Percentiles rank a stretch among this genome's conserved stretches.
These are phyloP conservation scores for Drosophila lutescens DNA, from an alignment of 2,888 invertebrate species.

Conservation along the genomic window DNA sequence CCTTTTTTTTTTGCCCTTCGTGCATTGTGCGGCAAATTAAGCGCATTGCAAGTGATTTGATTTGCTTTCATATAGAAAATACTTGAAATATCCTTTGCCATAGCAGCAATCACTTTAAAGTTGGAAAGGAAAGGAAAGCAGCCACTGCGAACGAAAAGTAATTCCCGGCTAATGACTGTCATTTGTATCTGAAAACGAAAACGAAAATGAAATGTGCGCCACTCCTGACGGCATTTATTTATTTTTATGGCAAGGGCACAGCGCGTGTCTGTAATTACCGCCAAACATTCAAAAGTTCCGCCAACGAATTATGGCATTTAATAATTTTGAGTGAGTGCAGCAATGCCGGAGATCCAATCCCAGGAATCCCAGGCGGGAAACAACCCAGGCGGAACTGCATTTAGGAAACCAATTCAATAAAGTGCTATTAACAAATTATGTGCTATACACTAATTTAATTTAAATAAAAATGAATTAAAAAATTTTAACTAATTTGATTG, in stretches of 20 bases:
- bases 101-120: slow-evolving; percentile 63
- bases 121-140: slow-evolving; percentile 21
- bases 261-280: slow-evolving; percentile 62
- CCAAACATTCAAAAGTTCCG: slow-evolving; percentile 51
- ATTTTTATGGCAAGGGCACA: slow-evolving; percentile 61
- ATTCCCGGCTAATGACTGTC: slow-evolving; percentile 70
- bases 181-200: slow-evolving; percentile 55
- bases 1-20: slow-evolving; percentile 34
- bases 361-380: neutral
- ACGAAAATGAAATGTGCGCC: slow-evolving; percentile 57
- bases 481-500: too few relatives aligned
- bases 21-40: slow-evolving; percentile 71
- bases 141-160: slow-evolving; percentile 54
- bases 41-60: slow-evolving; percentile 71
- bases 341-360: slow-evolving; percentile 1
- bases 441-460: neutral
- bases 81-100: slow-evolving; percentile 59
- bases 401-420: neutral
- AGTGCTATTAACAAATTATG: neutral
- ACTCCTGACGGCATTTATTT: slow-evolving; percentile 60
- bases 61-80: slow-evolving; percentile 55
- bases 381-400: slow-evolving; percentile 8
- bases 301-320: slow-evolving; percentile 59
- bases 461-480: too few relatives aligned
- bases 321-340: slow-evolving; percentile 55